Base-by-base conservation (phyloP, 2,113 vertebrate species). In the Cisticola juncidis region DNA sequence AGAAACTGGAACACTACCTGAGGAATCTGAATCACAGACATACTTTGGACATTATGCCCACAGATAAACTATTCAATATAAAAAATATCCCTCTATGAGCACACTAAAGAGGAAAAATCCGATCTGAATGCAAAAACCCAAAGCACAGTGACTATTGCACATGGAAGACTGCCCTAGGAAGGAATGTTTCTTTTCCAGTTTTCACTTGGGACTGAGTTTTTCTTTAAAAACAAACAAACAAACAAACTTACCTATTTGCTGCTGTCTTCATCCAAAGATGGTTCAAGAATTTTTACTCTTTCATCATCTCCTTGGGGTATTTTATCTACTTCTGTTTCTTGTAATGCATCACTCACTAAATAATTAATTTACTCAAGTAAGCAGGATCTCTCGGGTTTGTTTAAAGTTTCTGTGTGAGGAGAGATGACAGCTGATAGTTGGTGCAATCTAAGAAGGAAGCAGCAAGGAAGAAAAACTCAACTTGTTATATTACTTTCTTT, bases 291-390 rank as follows among this genome's bases (percentile, higher is more conserved):
- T 94, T 93, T 88, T 35, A n/a, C 4, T 72, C 69, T 91, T 96
- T 91, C 45, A 79, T 96, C 66, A 65, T 40, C 12, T 97, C 95
- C 92, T 85, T 85, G 35, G 94, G 80, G 91, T 77, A 93, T 91
- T 95, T 95, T 90, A 82, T 73, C 85, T 91, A 58, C 64, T 95
- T 92, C 36, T 85, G 24, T 93, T 78, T 87, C 94, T 87, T 78
- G 70, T 66, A 95, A 96, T 94, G 87, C 85, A 81, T 91, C 80
- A 92, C 31, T 94, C 66, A 77, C 47, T 96, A 96, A 97, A 96
- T 97, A 96, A 96, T 94, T 97, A 92, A 97, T 97, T 94, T 96
- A 92, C 51, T 77, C 80, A 77, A 95, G 80, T 88, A 95, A 91
- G 74, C 8, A 87, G 45, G 13, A 38, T 58, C 94, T 90, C 58